Evolutionary conservation across 2,888 invertebrate species (phyloP).

Genomic region (Acronicta aceris): DNA sequence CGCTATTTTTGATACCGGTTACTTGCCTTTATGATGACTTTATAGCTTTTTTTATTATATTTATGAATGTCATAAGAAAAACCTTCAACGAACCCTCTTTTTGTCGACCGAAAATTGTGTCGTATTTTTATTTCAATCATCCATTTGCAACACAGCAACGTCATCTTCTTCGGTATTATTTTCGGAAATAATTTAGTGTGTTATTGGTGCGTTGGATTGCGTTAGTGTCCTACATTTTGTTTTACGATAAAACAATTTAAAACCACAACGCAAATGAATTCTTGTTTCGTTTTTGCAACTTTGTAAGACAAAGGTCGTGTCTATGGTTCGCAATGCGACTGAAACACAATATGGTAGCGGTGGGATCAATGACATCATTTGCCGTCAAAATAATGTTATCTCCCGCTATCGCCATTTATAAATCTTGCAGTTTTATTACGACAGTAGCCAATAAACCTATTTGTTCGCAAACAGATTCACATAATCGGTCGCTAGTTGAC

Average conservation of each 20-base stretch:
- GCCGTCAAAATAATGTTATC: conserved; percentile 64
- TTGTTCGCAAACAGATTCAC: conserved; percentile 82
- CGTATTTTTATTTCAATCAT: conserved; percentile 27
- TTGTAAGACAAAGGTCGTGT: conserved; percentile 27
- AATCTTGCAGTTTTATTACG: conserved; percentile 81
- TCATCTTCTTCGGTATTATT: conserved; percentile 29
- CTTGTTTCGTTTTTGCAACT: conserved; percentile 47
- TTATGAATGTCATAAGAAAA: conserved; percentile 59
- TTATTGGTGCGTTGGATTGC: conserved; percentile 18
- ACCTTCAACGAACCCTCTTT: conserved; percentile 43
- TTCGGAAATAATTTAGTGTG: conserved; percentile 9
- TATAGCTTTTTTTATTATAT: conserved; percentile 58
- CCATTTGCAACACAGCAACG: conserved; percentile 16
- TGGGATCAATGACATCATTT: conserved; percentile 65
- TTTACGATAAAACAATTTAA: conserved; percentile 30
- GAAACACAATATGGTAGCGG: conserved; percentile 57
- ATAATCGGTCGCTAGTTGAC: conserved; percentile 80
- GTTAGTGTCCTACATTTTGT: conserved; percentile 13
- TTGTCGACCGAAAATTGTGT: conserved; percentile 33
- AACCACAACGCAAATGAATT: conserved; percentile 29
- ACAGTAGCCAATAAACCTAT: conserved; percentile 86
- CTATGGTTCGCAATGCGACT: conserved; percentile 32
- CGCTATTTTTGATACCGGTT: conserved; percentile 77
- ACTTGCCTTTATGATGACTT: conserved; percentile 62
- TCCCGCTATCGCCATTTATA: conserved; percentile 65